Base-by-base conservation (phyloP, 1,140 invertebrate genomes). In the Euwallacea similis region DNA sequence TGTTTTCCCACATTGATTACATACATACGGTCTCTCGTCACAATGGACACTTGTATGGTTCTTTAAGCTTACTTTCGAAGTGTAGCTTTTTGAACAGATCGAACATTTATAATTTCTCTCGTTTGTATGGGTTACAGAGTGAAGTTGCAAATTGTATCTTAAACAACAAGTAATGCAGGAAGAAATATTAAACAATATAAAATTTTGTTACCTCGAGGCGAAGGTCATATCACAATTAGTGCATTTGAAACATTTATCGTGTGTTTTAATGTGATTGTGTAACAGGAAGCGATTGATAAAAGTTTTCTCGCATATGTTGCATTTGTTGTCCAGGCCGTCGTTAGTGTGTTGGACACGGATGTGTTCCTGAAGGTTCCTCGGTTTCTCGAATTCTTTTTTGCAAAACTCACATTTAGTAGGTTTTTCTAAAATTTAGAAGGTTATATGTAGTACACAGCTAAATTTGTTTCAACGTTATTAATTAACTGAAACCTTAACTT, bases 231-330 rank as follows among this genome's bases (percentile, higher is more conserved):
- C 66, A 46, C 77, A 78, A 66, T 59, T 68, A 10, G 71, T 53
- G 46, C 77, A 78, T 70, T 77, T 78, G 63, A 77, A 78, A 61
- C 69, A 72, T 63, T 75, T 78, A 33, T 75, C 72, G 50, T 78
- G 76, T 3, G 66, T 77, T 66, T 77, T 76, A 7, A 76, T 42
- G 66, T 78, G 77, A 55, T 78, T 77, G 16, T 71, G 63, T 33
- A 78, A 66, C 8, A 77, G 71, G 47, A 75, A 73, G 6, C 55
- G 68, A 62, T 77, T 77, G 9, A 76, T 76, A 59, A 78, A 78
- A 9, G 69, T 71, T 55, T 78, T 78, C 16, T 74, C 74, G 50
- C 77, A 78, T 54, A 73, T 74, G 21, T 71, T 60, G 41, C 77
- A 78, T 46, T 77, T 74, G 63, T 77, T 74, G 15, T 75, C 64